Evolutionary conservation across 1,140 invertebrate species (phyloP), one percentile per base, ranked within the genome.

Genomic region (Cryptotermes secundus): DNA sequence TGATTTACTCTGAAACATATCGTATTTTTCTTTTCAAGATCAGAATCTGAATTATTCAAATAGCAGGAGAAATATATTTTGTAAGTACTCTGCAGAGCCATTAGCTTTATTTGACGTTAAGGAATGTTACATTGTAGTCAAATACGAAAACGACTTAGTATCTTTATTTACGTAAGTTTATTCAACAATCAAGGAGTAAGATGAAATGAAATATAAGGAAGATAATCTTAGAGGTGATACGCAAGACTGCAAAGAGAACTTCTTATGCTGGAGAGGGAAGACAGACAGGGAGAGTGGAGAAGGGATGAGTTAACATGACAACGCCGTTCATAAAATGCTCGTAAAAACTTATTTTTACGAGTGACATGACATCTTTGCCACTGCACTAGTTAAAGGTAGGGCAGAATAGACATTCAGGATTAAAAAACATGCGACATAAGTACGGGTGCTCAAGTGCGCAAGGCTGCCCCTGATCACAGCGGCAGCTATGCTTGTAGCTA

Each of bases 291-390:
- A 12, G 1, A 72, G 9, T 7, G 59, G 59, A 24, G 81, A 49
- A 24, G 81, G 81, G 22, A 59, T 82, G 53, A 83, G 31, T 79
- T 79, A 79, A 83, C 83, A 72, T 83, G 83, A 83, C 83, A 83
- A 79, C 83, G 83, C 53, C 79, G 88, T 89, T 89, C 90, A 90
- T 91, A 90, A 91, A 91, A 90, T 89, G 89, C 90, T 90, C 90
- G 89, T 91, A 90, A 91, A 91, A 90, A 90, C 88, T 90, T 90
- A 91, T 90, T 91, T 91, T 91, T 91, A 91, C 88, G 90, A 90
- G 89, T 89, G 88, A 88, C 88, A 89, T 90, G 90, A 90, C 90
- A 90, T 90, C 90, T 90, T 89, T 89, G 88, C 90, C 89, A 89
- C 26, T n/a, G 59, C 14, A 72, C 59, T 16, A 72, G 59, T 88